phyloP scores from a whole-genome alignment of 2,888 invertebrate genomes.

The Lasioglossum pauxillum region DNA sequence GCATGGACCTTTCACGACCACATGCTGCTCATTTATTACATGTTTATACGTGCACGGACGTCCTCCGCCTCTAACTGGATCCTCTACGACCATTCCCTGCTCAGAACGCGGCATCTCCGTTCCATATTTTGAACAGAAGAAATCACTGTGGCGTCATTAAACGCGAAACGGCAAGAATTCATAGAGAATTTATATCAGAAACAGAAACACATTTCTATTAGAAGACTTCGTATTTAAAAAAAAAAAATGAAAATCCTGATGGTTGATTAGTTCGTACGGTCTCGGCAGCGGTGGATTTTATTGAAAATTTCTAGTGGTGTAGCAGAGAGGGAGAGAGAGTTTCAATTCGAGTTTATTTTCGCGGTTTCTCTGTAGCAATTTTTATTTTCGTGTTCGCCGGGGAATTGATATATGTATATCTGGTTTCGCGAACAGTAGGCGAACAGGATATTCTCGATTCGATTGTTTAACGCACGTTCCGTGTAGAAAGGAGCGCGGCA shows the following conservation, averaged over 20 bases:
- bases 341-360: not conserved
- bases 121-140: no score
- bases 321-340: not conserved
- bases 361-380: not conserved
- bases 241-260: no score
- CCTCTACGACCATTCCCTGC: not conserved
- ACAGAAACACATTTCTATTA: not conserved
- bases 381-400: not conserved
- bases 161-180: no score
- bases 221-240: not conserved
- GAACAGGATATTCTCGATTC: not conserved
- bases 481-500: not conserved
- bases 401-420: not conserved
- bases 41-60: constrained; percentile 23
- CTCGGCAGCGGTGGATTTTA: not conserved
- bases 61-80: no score
- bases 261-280: not conserved
- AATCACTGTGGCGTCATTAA: no score
- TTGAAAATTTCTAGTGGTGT: not conserved
- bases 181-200: no score
- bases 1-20: constrained; percentile 30
- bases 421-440: not conserved
- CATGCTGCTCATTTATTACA: constrained; percentile 52
- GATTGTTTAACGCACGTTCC: not conserved
- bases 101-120: not conserved